These are phyloP conservation scores for Hyperoodon ampullatus DNA, from an alignment of 2,113 vertebrate species.

Conservation along the genomic window DNA sequence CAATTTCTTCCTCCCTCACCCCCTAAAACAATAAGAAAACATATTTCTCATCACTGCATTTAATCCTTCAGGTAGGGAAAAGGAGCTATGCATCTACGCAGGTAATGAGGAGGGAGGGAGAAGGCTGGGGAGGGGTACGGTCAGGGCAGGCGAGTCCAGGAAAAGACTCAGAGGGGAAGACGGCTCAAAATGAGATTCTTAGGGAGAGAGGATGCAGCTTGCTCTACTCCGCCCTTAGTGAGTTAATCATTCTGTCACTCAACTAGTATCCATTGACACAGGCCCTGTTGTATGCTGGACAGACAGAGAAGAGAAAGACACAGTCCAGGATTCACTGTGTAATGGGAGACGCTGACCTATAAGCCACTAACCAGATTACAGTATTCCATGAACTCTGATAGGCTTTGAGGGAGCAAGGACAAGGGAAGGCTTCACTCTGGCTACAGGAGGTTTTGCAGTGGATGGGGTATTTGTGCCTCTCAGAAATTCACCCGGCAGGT, in stretches of 20 bases:
- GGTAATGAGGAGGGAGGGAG: background rate
- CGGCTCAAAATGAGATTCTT: background rate
- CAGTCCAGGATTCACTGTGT: background rate
- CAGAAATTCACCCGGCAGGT: background rate
- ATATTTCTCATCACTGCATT: constrained; percentile 72
- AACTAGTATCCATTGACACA: background rate
- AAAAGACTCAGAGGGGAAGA: background rate
- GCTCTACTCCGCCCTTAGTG: background rate
- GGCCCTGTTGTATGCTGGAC: background rate
- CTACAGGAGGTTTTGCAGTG: background rate
- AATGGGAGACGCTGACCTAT: background rate
- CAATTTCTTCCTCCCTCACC: constrained; percentile 50
- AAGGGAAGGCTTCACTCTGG: background rate
- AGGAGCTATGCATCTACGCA: background rate
- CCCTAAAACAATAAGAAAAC: constrained; percentile 78
- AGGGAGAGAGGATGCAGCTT: background rate
- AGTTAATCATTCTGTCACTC: background rate
- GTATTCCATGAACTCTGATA: background rate
- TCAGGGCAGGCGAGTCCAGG: background rate
- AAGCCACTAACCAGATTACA: background rate
- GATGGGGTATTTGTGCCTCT: background rate
- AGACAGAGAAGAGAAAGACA: background rate
- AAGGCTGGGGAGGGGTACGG: background rate
- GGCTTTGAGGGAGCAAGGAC: background rate
- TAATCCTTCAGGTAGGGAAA: constrained; percentile 52